Evolutionary conservation across 2,888 invertebrate species (phyloP).

Genomic region (Temnothorax rugatulus): DNA sequence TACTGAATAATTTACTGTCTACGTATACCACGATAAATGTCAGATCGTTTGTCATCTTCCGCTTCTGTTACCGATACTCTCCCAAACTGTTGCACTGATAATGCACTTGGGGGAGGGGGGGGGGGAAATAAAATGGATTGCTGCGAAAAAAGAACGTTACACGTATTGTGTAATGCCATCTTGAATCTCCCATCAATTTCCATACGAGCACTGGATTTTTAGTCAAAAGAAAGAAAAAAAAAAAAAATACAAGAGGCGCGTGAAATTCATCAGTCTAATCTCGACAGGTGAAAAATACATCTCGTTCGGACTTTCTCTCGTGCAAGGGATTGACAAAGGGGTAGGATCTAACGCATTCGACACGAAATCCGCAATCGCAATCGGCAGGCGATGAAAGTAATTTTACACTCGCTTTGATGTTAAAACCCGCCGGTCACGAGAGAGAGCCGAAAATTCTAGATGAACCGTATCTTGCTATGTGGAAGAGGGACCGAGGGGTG

Average conservation of each 20-base stretch:
- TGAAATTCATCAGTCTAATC: conserved; percentile 11
- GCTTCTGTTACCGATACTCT: not conserved
- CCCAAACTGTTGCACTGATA: conserved; percentile 2
- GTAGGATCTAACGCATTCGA: not conserved
- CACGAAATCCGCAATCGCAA: conserved; percentile 1
- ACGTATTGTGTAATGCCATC: conserved; percentile 10
- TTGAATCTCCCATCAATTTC: not conserved
- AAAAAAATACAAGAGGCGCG: not conserved
- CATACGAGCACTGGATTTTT: not conserved
- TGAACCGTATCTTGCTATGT: conserved; percentile 23
- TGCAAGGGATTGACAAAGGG: not conserved
- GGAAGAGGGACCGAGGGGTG: not conserved
- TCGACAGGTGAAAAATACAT: not conserved
- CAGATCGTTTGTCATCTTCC: conserved; percentile 33
- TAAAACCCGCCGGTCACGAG: conserved; percentile 16
- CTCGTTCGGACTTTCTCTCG: not conserved
- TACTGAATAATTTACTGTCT: conserved; percentile 38
- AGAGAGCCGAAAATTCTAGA: conserved; percentile 38
- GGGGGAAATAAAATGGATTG: not conserved
- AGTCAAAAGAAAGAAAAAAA: not conserved
- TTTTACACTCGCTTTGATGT: conserved; percentile 47
- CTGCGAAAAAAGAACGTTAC: not conserved
- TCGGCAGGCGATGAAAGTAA: conserved; percentile 8
- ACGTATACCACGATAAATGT: conserved; percentile 33
- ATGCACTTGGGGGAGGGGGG: not conserved